Evolutionary conservation across 2,113 vertebrate species (phyloP), one percentile per base, ranked within the genome.

Genomic region (Nymphicus hollandicus): DNA sequence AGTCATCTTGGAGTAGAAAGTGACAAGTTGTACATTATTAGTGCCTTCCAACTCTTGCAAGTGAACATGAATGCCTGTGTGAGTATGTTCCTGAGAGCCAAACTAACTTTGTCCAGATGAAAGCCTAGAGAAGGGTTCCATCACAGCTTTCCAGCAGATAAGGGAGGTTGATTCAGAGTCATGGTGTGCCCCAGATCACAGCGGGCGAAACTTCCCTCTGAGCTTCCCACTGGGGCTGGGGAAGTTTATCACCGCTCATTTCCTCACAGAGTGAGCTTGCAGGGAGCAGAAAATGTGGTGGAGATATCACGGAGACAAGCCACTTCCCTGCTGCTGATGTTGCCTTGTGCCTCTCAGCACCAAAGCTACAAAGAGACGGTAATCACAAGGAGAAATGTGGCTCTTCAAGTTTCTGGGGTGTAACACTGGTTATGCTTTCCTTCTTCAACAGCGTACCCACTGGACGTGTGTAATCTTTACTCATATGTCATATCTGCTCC

Each of bases 1-100:
- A 93, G 87, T n/a, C 81, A 69, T 53, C 91, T 95, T 39, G 72
- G 69, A 25, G 47, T 84, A 37, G 56, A 50, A 72, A 89, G 65
- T 20, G 91, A 69, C 53, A 96, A 86, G 71, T n/a, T 66, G 46
- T 70, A 70, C 17, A 24, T 98, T 69, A 87, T 96, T 58, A 95
- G 81, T 83, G 97, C 96, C 64, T 98, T 98, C 83, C 66, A 91
- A 19, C 95, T 91, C 46, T 89, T 98, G 43, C 92, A 94, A 92
- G 81, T 70, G 17, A 96, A 91, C 43, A 41, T 97, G 89, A 97
- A 91, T 2, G 28, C 5, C 50, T 98, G 98, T 92, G 98, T 98
- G 90, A 98, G 98, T 98, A 97, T 72, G 81, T 13, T 89, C 17
- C 31, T 43, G 24, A 83, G 43, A 89, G 10, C 7, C 47, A 76